Evolutionary conservation across 2,113 vertebrate species (phyloP), one percentile per base, ranked within the genome.

Genomic region (Notothenia coriiceps): DNA sequence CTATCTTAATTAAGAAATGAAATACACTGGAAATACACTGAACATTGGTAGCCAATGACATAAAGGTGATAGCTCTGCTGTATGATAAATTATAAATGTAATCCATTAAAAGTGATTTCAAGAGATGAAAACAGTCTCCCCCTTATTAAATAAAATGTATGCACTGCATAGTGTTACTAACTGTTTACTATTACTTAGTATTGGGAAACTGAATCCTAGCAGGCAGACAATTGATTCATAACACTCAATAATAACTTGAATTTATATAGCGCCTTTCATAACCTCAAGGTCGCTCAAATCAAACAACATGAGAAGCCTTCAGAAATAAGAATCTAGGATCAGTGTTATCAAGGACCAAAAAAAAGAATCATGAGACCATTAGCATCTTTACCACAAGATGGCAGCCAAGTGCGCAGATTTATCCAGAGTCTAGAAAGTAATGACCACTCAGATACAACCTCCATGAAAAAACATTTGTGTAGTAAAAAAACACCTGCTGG

Each of bases 301-400:
- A 13, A 49, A 49, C 22, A 51, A 22, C 12, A 43, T 25, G 18
- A 33, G 47, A 67, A 51, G 64, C 15, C 6, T 55, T 8, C n/a
- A 43, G 59, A 52, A 18, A 3, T 44, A 10, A 62, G 13, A 35
- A 25, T 11, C 35, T 17, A 12, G 40, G 11, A 17, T 65, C 14
- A 9, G 1, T 73, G 9, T 6, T 0, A 44, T 2, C 72, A 64
- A 14, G 17, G 50, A 50, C 18, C 9, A 59, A 59, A 40, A 18
- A 6, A 6, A 29, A 18, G 8, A 62, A 10, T n/a, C 10, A 49
- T n/a, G 10, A 29, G 55, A 47, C 13, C 2, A 14, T 10, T 22
- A n/a, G 6, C 14, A 13, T 6, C 35, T 70, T 3, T 0, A 77
- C 76, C 82, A 85, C 76, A 55, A 86, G 87, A 72, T 86, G 79